phyloP scores from a whole-genome alignment of 2,113 vertebrate genomes.

The Ceuthmochares aereus region DNA sequence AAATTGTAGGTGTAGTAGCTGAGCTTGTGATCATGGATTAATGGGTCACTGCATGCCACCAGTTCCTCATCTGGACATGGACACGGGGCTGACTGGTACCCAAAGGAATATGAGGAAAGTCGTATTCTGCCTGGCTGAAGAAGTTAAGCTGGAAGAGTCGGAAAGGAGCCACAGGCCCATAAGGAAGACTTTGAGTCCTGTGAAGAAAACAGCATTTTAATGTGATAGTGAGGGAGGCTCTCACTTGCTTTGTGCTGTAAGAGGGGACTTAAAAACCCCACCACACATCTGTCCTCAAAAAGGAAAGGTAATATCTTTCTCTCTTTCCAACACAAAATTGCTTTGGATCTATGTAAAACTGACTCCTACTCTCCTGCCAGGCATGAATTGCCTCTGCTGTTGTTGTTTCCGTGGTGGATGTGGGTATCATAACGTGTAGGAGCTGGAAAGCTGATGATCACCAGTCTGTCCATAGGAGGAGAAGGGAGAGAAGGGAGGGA shows the following conservation, averaged over 20 bases:
- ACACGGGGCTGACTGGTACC: background rate
- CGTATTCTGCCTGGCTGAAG: background rate
- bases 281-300: background rate
- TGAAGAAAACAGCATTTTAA: background rate
- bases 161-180: fast-evolving
- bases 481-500: background rate
- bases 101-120: background rate
- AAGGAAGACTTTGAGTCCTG: background rate
- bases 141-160: background rate
- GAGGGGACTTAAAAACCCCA: background rate
- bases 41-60: background rate
- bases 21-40: background rate
- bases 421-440: background rate
- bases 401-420: background rate
- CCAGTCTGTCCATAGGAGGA: background rate
- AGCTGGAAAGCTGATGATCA: background rate
- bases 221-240: background rate
- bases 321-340: background rate
- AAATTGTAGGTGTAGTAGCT: background rate
- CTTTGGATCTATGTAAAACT: background rate
- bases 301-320: background rate
- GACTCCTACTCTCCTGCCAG: background rate
- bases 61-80: background rate
- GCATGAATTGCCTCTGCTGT: background rate
- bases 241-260: background rate